These are phyloP conservation scores for Trachemys scripta DNA, from an alignment of 2,113 vertebrate species.

Conservation along the genomic window DNA sequence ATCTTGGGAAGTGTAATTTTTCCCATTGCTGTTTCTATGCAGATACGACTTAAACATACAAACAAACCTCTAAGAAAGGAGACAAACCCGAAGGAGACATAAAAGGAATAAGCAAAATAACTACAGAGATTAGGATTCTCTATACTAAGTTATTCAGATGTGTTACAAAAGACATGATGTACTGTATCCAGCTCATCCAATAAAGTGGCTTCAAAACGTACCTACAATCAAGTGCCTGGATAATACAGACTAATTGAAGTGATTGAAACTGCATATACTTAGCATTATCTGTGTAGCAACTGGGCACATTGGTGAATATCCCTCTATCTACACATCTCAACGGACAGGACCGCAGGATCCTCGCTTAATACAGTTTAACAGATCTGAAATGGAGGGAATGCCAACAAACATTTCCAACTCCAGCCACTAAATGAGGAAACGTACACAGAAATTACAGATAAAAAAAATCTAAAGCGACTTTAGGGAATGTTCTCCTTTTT, in stretches of 20 bases:
- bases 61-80: not conserved
- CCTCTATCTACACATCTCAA: constrained; percentile 56
- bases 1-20: not conserved
- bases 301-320: constrained; percentile 62
- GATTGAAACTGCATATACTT: constrained; percentile 55
- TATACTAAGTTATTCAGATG: not conserved
- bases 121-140: not conserved
- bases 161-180: not conserved
- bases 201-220: accelerated
- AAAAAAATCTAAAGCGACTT: constrained; percentile 72
- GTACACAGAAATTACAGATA: constrained; percentile 71
- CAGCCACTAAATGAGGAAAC: constrained; percentile 71
- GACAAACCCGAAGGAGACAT: not conserved
- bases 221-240: not conserved
- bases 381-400: constrained; percentile 60
- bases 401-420: constrained; percentile 70
- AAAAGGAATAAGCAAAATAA: not conserved
- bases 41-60: not conserved
- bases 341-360: constrained; percentile 49
- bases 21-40: not conserved
- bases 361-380: constrained; percentile 53
- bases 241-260: not conserved
- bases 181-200: accelerated
- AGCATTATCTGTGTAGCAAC: constrained; percentile 59
- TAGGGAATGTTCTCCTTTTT: constrained; percentile 69